These are phyloP conservation scores for Rhagologus leucostigma DNA, from an alignment of 2,113 vertebrate species.

Conservation along the genomic window DNA sequence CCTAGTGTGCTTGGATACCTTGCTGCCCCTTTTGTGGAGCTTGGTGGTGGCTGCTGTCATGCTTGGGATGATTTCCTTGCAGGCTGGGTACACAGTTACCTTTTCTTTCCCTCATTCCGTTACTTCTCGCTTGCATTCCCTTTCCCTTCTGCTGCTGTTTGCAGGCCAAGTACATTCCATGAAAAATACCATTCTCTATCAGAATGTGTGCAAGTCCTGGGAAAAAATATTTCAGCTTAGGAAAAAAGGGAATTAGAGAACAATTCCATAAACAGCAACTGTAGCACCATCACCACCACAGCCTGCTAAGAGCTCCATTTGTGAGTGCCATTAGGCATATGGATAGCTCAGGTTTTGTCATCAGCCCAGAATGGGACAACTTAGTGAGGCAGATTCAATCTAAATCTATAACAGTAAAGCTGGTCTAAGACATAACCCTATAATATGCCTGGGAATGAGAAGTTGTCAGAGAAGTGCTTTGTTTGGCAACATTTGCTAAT, in stretches of 20 bases:
- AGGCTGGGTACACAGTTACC: not conserved
- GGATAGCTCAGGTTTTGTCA: conserved; percentile 51
- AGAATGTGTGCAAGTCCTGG: not conserved
- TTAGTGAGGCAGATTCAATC: conserved; percentile 34
- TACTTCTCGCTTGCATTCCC: not conserved
- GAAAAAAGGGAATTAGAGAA: conserved; percentile 34
- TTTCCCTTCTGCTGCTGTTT: conserved; percentile 12
- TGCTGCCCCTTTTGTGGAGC: not conserved
- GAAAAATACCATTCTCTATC: not conserved
- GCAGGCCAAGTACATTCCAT: not conserved
- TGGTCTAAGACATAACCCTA: conserved; percentile 16
- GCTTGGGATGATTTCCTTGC: not conserved
- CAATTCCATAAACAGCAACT: conserved; percentile 46
- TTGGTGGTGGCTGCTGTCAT: not conserved
- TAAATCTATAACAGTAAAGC: conserved; percentile 40
- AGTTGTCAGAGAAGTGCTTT: not conserved
- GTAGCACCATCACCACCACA: conserved; percentile 8
- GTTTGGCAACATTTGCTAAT: not conserved
- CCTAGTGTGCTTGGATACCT: not conserved
- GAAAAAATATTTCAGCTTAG: conserved; percentile 18
- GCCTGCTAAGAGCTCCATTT: conserved; percentile 53
- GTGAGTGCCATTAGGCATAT: conserved; percentile 61
- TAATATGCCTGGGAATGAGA: conserved; percentile 16
- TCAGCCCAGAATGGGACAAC: conserved; percentile 22
- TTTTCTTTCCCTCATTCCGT: not conserved